Percentiles rank a stretch among this genome's conserved stretches.
Conservation (phyloP, 2,797 vertebrate species). For the Sternarchorhynchus goeldii region DNA sequence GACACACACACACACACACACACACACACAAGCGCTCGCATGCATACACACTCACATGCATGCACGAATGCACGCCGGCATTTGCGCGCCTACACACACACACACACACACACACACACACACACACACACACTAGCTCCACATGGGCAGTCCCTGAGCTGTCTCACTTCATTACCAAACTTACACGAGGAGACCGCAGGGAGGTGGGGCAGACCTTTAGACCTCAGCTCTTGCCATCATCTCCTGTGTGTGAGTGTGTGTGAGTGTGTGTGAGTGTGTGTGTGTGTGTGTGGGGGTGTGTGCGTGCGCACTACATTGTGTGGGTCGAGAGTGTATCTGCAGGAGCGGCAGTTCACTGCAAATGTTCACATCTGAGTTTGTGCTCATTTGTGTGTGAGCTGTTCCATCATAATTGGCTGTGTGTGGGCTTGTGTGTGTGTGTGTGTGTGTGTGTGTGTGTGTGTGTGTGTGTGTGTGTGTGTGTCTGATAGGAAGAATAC, state of each 20-base stretch:
- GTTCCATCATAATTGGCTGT: not conserved
- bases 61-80: constrained; percentile 9
- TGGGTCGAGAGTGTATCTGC: not conserved
- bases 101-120: constrained; percentile 42
- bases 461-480: constrained; percentile 32
- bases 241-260: constrained; percentile 74
- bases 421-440: constrained; percentile 30
- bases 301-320: constrained; percentile 19
- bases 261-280: constrained; percentile 60
- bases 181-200: constrained; percentile 85
- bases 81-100: not conserved
- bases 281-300: constrained; percentile 50
- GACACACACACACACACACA: constrained; percentile 13
- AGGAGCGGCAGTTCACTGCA: too few species aligned
- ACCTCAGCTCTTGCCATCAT: constrained; percentile 86
- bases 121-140: constrained; percentile 64
- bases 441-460: constrained; percentile 2
- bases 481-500: constrained; percentile 18
- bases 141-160: constrained; percentile 88
- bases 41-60: constrained; percentile 22
- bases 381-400: constrained; percentile 59
- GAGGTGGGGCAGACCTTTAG: constrained; percentile 89
- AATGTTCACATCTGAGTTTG: constrained; percentile 63
- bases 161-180: constrained; percentile 97
- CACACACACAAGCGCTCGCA: constrained; percentile 35